These are phyloP conservation scores for Cheilosia scutellata DNA, from an alignment of 2,888 invertebrate species.

Conservation along the genomic window DNA sequence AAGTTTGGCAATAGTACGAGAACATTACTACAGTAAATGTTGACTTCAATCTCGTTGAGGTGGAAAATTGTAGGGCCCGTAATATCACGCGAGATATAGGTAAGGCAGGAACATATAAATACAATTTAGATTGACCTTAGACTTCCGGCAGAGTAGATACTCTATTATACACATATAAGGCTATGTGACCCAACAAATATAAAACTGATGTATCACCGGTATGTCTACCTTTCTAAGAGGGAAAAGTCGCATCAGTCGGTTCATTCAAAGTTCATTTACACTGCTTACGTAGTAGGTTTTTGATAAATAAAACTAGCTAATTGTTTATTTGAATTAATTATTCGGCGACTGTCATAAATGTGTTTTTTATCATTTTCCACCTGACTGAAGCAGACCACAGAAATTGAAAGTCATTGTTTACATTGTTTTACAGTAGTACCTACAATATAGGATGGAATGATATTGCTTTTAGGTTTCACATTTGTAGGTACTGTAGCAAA, in stretches of 20 bases:
- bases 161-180: neutral
- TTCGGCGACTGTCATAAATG: neutral
- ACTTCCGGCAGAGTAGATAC: neutral
- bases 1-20: neutral
- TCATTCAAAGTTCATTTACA: neutral
- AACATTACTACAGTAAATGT: neutral
- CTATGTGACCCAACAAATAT: neutral
- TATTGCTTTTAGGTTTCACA: too few species aligned
- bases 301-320: neutral
- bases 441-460: neutral
- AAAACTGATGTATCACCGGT: neutral
- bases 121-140: neutral
- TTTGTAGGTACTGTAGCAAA: too few species aligned
- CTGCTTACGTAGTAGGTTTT: neutral
- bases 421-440: neutral
- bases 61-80: slow-evolving; percentile 36
- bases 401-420: neutral
- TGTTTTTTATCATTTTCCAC: neutral
- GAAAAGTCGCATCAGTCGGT: too few species aligned
- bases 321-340: neutral
- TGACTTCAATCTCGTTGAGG: neutral
- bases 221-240: too few species aligned
- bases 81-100: neutral
- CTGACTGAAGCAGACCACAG: neutral
- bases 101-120: neutral